phyloP scores from a whole-genome alignment of 2,113 vertebrate genomes.

The Menura novaehollandiae region DNA sequence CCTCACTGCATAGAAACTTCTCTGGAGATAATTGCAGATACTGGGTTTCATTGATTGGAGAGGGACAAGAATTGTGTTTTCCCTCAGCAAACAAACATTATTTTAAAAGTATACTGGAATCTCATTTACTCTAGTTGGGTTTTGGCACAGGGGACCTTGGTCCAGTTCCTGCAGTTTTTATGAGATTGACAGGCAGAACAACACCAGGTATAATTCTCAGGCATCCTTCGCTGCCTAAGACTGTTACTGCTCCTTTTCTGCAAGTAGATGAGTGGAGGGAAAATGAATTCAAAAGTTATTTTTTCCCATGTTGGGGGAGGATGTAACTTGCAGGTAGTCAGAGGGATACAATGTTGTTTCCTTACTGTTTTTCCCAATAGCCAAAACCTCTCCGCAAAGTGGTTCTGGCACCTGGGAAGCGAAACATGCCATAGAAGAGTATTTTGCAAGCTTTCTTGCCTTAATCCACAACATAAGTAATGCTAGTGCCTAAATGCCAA shows the following conservation, averaged over 20 bases:
- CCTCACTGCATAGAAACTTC: neutral
- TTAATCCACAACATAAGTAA: constrained; percentile 23
- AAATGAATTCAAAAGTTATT: neutral
- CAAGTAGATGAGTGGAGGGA: neutral
- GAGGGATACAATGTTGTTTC: neutral
- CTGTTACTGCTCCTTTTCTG: neutral
- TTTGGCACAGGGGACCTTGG: neutral
- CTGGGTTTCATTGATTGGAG: neutral
- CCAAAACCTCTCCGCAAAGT: neutral
- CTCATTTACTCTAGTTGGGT: neutral
- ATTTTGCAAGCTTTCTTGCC: constrained; percentile 18
- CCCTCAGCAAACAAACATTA: neutral
- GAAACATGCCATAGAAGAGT: neutral
- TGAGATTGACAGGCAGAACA: neutral
- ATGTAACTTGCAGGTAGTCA: neutral
- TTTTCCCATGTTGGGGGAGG: neutral
- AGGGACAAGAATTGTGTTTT: neutral
- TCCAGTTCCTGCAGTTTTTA: neutral
- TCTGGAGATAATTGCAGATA: neutral
- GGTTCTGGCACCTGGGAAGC: neutral
- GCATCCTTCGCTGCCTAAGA: neutral
- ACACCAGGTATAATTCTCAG: neutral
- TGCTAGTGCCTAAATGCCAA: constrained; percentile 34
- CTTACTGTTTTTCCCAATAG: neutral
- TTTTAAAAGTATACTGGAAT: neutral